Evolutionary conservation across 1,140 invertebrate genomes (phyloP).

Genomic region (Rhyzopertha dominica): DNA sequence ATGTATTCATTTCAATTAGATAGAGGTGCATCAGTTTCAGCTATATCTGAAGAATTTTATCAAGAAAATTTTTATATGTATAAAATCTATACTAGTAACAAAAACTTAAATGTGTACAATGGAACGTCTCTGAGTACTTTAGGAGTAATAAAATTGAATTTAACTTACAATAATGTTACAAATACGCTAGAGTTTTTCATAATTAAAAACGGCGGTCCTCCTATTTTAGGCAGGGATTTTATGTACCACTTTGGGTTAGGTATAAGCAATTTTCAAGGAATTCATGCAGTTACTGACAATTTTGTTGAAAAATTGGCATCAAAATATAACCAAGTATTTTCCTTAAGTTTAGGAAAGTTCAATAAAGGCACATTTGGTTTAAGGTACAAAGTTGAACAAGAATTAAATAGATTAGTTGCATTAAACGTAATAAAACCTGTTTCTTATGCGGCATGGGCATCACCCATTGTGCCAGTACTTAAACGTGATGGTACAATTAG

Average conservation of each 20-base stretch:
- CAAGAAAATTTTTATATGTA: conserved; percentile 5
- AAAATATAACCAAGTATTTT: no score
- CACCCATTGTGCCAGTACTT: conserved; percentile 25
- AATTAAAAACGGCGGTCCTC: conserved; percentile 6
- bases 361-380: conserved; percentile 25
- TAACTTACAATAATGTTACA: conserved; percentile 3
- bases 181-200: conserved; percentile 3
- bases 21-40: conserved; percentile 5
- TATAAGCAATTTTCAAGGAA: no score
- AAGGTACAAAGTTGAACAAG: conserved; percentile 25
- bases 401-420: conserved; percentile 21
- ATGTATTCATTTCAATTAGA: conserved; percentile 7
- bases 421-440: conserved; percentile 19
- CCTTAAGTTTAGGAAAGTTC: no score
- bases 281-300: no score
- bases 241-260: conserved; percentile 6
- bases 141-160: conserved; percentile 3
- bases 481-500: conserved; percentile 33
- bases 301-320: no score
- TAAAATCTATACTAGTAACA: conserved; percentile 1
- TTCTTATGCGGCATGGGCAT: conserved; percentile 20
- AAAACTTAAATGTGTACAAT: conserved; percentile 10
- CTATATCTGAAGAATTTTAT: conserved; percentile 4
- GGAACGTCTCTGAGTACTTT: conserved; percentile 2
- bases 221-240: conserved; percentile 10